Evolutionary conservation across 2,888 invertebrate genomes (phyloP), one percentile per base, ranked within the genome.

Genomic region (Phaedon cochleariae): DNA sequence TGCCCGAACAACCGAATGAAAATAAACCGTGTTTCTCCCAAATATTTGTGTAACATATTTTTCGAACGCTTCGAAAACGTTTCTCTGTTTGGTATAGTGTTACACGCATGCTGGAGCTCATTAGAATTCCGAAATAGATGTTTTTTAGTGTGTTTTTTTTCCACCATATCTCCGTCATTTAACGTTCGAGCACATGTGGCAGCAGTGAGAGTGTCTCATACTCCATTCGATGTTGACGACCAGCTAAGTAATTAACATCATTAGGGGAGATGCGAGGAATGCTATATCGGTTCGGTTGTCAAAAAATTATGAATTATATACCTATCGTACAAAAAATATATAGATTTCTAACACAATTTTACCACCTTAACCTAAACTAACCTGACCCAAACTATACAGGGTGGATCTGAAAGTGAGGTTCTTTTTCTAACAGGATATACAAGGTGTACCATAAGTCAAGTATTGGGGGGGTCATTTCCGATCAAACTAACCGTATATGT

Each of bases 141-240:
- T 65, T 76, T 76, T 77, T 76, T 76, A 70, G 66, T 20, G 61
- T 45, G 61, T 75, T 76, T 76, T 75, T 77, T 71, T 26, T 26
- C 3, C 71, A 64, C 72, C 71, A 72, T 76, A 77, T 78, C 77
- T 75, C 69, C 75, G 76, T 80, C 80, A 76, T 79, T 76, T 80
- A 79, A 78, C 80, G 76, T 78, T 72, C 74, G 76, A 74, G 74
- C 79, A 79, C 81, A 81, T 79, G 76, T 81, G 81, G 80, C 72
- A 71, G 73, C 76, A 77, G 75, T 76, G 76, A 77, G 77, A 74
- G 77, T 76, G 57, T 67, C 63, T 63, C 58, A 21, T 49, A 59
- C 22, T 60, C 17, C 22, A 72, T 70, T 68, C 63, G 62, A 70
- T 69, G 67, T 66, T 73, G 73, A 72, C 75, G 78, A 72, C 78